phyloP scores from a whole-genome alignment of 1,140 invertebrate species.

The Trachymyrmex septentrionalis region DNA sequence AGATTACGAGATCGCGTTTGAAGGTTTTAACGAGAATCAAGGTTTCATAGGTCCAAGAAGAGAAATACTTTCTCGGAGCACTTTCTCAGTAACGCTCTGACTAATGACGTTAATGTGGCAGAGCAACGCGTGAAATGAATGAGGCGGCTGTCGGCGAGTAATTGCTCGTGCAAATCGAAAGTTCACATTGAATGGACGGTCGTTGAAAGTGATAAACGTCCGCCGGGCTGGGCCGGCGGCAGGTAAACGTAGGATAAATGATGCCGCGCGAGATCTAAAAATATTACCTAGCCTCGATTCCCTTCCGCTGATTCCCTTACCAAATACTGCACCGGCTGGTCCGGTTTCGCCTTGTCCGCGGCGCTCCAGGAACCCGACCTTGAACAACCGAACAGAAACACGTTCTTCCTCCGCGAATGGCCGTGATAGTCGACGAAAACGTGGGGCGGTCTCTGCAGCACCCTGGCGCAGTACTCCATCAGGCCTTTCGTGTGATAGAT shows the following conservation, averaged over 20 bases:
- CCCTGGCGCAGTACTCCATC: conserved; percentile 89
- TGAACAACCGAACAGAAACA: conserved; percentile 96
- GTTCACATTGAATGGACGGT: background rate
- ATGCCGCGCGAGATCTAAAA: conserved; percentile 61
- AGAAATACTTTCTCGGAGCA: background rate
- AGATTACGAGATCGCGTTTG: background rate
- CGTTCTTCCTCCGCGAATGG: conserved; percentile 95
- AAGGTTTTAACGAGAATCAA: background rate
- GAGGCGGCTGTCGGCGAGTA: background rate
- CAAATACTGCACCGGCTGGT: conserved; percentile 88
- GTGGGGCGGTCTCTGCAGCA: conserved; percentile 88
- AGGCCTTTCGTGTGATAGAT: conserved; percentile 94
- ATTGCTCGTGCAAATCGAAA: conserved; percentile 40
- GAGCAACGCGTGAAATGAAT: background rate
- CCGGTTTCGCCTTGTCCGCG: conserved; percentile 86
- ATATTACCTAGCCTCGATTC: conserved; percentile 59
- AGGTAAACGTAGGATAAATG: conserved; percentile 30
- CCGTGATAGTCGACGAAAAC: conserved; percentile 97
- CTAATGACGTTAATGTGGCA: background rate
- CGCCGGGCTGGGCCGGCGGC: background rate
- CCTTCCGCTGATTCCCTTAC: conserved; percentile 82
- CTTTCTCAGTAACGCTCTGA: background rate
- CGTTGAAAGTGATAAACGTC: conserved; percentile 45
- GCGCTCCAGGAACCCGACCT: conserved; percentile 89
- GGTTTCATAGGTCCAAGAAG: background rate